Evolutionary conservation across 2,113 vertebrate species (phyloP), one percentile per base, ranked within the genome.

Genomic region (Sinocyclocheilus rhinocerous): DNA sequence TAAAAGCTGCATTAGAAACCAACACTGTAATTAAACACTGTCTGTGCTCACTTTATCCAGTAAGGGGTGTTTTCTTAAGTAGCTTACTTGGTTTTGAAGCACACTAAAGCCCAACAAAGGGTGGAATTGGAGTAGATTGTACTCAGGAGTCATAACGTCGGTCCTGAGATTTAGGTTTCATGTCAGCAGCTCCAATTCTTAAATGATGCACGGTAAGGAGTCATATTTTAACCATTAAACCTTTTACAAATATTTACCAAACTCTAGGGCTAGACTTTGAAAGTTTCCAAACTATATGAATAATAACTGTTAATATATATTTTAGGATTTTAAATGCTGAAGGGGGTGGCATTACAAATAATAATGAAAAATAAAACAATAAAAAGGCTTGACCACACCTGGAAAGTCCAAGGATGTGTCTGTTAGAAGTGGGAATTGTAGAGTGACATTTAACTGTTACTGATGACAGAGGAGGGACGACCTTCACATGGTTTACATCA

Each of bases 71-170:
- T 76, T 81, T 57, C 69, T 80, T 61, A 36, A 70, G 78, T 50
- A 81, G 73, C n/a, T 20, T 42, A 76, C 20, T 63, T 73, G 26
- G 63, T 76, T 89, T 85, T 87, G 77, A 82, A 81, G 36, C 26
- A 29, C 48, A 48, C 65, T 67, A 81, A 82, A 81, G 82, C 77
- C 52, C 13, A 67, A 83, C 45, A 70, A 69, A 69, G 65, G 72
- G 24, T 85, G 85, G 48, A 84, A 82, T 82, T 75, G 79, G 79
- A 85, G 78, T 69, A 78, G 83, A 86, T 82, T 70, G 83, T 87
- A 87, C 87, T 75, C 76, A 55, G 78, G 85, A 85, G 76, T 78
- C 52, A 81, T 80, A 83, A 88, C 69, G 73, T 18, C 61, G 57
- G 69, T 24, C 75, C 24, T 52, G 76, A 81, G 87, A 86, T 70